These are phyloP conservation scores for Drosophila eohydei DNA, from an alignment of 2,888 invertebrate species.

Conservation along the genomic window DNA sequence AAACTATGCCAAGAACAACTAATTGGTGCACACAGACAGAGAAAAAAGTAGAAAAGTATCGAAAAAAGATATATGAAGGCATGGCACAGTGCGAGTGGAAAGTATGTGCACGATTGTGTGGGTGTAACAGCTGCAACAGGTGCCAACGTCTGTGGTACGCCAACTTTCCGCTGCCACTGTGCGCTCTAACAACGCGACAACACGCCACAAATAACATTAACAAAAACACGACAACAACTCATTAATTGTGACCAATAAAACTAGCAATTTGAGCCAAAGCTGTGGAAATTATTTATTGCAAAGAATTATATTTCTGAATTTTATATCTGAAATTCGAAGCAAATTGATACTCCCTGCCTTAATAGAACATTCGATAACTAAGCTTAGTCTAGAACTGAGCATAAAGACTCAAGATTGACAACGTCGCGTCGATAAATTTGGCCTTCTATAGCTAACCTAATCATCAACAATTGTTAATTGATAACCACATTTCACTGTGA, in stretches of 20 bases:
- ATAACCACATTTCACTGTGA: neutral
- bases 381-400: neutral
- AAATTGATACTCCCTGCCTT: neutral
- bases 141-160: conserved; percentile 28
- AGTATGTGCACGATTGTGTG: conserved; percentile 31
- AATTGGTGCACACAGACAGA: conserved; percentile 59
- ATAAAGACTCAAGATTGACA: neutral
- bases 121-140: conserved; percentile 53
- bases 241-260: conserved; percentile 54
- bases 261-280: conserved; percentile 14
- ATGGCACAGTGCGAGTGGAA: conserved; percentile 28
- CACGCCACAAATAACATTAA: conserved; percentile 51
- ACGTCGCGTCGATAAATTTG: neutral
- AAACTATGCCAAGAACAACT: conserved; percentile 76
- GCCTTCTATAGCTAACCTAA: neutral
- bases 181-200: conserved; percentile 31
- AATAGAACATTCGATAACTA: neutral
- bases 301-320: neutral
- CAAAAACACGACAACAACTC: conserved; percentile 54
- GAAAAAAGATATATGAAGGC: conserved; percentile 20
- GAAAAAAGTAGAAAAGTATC: conserved; percentile 19
- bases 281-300: conserved; percentile 1
- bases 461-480: neutral
- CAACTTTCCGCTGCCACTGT: conserved; percentile 44
- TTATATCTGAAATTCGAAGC: neutral